These are phyloP conservation scores for Enteromius argenteus DNA, from an alignment of 2,797 vertebrate genomes.

Conservation along the genomic window DNA sequence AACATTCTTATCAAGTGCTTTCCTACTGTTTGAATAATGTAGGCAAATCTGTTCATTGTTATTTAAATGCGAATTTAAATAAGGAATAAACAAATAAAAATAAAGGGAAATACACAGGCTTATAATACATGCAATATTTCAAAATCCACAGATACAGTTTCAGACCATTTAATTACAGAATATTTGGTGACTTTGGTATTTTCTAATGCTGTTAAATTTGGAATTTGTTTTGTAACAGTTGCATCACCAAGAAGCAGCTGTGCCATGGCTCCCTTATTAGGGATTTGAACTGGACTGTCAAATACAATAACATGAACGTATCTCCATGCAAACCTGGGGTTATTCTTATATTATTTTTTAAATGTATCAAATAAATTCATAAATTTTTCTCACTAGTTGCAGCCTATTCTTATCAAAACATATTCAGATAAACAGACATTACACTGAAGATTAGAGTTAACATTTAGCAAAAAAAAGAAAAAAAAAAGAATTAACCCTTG, in stretches of 20 bases:
- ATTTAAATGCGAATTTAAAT: not conserved
- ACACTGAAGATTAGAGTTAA: not conserved
- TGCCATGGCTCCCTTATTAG: constrained; percentile 16
- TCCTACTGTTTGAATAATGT: not conserved
- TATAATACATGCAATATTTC: not conserved
- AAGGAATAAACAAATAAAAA: not conserved
- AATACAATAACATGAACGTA: not conserved
- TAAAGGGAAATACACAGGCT: not conserved
- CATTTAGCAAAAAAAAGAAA: not conserved
- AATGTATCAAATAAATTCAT: not conserved
- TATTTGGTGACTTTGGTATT: constrained; percentile 6
- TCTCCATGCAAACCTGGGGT: not conserved
- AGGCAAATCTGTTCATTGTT: not conserved
- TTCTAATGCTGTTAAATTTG: not conserved
- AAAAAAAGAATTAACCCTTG: not conserved
- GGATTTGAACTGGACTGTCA: constrained; percentile 30
- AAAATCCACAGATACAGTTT: not conserved
- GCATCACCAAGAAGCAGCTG: constrained; percentile 19
- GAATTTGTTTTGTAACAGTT: constrained; percentile 24
- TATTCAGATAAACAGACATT: not conserved
- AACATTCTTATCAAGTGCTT: not conserved
- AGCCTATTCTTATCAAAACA: not conserved
- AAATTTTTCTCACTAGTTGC: not conserved
- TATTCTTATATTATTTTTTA: not conserved
- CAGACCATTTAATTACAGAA: not conserved